phyloP scores from a whole-genome alignment of 1,140 invertebrate genomes.

The Colletes gigas region DNA sequence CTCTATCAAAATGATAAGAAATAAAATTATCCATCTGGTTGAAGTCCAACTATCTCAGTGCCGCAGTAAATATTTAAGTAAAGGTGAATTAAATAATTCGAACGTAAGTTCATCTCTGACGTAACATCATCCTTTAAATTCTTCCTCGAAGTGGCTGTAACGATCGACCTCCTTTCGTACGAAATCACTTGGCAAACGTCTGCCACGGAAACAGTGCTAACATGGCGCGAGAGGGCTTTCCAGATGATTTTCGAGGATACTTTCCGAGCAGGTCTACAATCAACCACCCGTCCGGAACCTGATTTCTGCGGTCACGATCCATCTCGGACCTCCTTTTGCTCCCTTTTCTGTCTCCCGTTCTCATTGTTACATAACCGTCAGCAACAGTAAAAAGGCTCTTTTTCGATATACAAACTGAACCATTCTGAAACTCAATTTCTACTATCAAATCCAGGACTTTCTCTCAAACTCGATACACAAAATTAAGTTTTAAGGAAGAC shows the following conservation, averaged over 20 bases:
- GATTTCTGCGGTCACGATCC: slow-evolving; percentile 40
- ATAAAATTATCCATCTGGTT: too few species aligned
- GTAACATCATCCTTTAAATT: neutral
- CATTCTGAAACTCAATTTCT: too few species aligned
- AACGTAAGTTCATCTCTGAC: neutral
- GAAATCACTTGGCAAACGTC: slow-evolving; percentile 59
- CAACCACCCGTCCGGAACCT: slow-evolving; percentile 13
- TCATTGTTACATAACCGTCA: neutral
- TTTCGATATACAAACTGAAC: slow-evolving; percentile 8
- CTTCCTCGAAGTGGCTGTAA: slow-evolving; percentile 21
- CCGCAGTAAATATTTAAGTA: too few species aligned
- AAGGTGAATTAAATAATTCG: too few species aligned
- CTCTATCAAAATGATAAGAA: too few species aligned
- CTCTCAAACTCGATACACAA: too few species aligned
- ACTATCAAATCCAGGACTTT: too few species aligned
- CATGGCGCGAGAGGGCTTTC: neutral
- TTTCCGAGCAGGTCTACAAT: slow-evolving; percentile 7
- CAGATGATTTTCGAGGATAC: slow-evolving; percentile 55
- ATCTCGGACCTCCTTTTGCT: slow-evolving; percentile 19
- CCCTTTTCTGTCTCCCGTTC: neutral
- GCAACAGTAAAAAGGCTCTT: neutral
- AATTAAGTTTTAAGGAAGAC: too few species aligned
- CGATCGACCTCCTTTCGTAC: slow-evolving; percentile 39
- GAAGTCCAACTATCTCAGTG: too few species aligned
- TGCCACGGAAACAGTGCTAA: slow-evolving; percentile 1